These are phyloP conservation scores for Auanema sp. DNA, from an alignment of 2,888 invertebrate species.

Conservation along the genomic window DNA sequence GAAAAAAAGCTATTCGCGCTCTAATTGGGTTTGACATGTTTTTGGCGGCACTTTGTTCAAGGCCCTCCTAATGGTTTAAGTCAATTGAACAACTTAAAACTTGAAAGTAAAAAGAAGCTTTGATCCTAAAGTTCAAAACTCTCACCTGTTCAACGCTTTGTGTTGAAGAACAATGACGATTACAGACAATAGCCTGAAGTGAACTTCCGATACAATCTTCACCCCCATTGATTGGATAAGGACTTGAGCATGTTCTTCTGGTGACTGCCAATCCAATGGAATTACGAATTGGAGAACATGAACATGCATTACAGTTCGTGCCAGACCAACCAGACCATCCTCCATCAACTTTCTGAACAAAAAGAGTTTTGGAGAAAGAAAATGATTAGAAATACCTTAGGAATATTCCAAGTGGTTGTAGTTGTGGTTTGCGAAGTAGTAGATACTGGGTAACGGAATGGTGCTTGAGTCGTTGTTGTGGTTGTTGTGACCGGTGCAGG, in stretches of 20 bases:
- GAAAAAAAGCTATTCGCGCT: constrained; percentile 1
- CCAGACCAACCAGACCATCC: constrained; percentile 60
- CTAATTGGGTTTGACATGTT: too few species aligned
- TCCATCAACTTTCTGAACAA: constrained; percentile 54
- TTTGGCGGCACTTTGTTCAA: too few species aligned
- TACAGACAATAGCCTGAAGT: constrained; percentile 55
- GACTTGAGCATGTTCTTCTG: constrained; percentile 56
- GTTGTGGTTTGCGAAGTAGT: constrained; percentile 23
- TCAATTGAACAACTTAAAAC: too few species aligned
- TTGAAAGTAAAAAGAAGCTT: not conserved
- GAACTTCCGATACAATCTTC: constrained; percentile 56
- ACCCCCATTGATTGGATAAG: constrained; percentile 62
- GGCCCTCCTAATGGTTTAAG: too few species aligned
- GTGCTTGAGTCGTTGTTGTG: constrained; percentile 27
- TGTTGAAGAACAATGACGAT: constrained; percentile 40
- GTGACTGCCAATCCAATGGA: constrained; percentile 25
- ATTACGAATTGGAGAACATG: constrained; percentile 49
- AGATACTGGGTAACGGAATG: constrained; percentile 21
- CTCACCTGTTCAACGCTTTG: constrained; percentile 49
- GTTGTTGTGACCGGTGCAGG: constrained; percentile 22
- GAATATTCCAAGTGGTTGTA: constrained; percentile 5
- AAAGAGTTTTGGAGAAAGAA: not conserved
- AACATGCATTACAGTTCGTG: constrained; percentile 54
- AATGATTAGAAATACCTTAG: not conserved
- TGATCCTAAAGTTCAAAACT: not conserved